These are phyloP conservation scores for Adelges cooleyi DNA, from an alignment of 1,140 invertebrate species.

Conservation along the genomic window DNA sequence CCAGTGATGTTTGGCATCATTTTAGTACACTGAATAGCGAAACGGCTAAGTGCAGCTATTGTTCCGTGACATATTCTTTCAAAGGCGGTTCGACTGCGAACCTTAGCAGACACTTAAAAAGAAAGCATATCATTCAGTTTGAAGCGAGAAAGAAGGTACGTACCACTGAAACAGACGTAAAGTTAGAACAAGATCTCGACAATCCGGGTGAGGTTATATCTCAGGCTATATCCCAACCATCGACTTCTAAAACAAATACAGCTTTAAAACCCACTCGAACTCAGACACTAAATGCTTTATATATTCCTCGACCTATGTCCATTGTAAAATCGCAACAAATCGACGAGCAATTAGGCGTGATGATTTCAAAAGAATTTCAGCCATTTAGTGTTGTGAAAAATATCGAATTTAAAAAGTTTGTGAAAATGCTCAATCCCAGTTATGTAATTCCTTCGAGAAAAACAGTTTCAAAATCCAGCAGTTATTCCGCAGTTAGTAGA, in stretches of 20 bases:
- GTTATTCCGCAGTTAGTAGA: conserved; percentile 31
- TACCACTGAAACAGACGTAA: not conserved
- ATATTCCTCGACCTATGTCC: not conserved
- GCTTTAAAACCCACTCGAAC: not conserved
- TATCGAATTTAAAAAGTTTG: conserved; percentile 32
- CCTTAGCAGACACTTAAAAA: not conserved
- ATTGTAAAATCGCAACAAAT: conserved; percentile 7
- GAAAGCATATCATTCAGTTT: not conserved
- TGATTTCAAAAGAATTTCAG: conserved; percentile 33
- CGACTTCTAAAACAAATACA: not conserved
- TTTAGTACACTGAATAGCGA: not conserved
- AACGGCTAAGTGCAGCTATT: not conserved
- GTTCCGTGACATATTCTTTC: not conserved
- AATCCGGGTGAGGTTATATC: not conserved
- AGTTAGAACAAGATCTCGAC: not conserved
- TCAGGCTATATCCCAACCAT: not conserved
- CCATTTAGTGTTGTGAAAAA: conserved; percentile 34
- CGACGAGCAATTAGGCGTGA: conserved; percentile 32
- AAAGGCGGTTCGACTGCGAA: not conserved
- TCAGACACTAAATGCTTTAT: not conserved
- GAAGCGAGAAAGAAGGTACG: not conserved
- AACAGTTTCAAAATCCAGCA: conserved; percentile 31
- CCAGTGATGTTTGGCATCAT: not conserved
- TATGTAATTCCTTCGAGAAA: conserved; percentile 33
- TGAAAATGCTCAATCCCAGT: conserved; percentile 31